Evolutionary conservation across 2,113 vertebrate genomes (phyloP), one percentile per base, ranked within the genome.

Genomic region (Daboia siamensis): DNA sequence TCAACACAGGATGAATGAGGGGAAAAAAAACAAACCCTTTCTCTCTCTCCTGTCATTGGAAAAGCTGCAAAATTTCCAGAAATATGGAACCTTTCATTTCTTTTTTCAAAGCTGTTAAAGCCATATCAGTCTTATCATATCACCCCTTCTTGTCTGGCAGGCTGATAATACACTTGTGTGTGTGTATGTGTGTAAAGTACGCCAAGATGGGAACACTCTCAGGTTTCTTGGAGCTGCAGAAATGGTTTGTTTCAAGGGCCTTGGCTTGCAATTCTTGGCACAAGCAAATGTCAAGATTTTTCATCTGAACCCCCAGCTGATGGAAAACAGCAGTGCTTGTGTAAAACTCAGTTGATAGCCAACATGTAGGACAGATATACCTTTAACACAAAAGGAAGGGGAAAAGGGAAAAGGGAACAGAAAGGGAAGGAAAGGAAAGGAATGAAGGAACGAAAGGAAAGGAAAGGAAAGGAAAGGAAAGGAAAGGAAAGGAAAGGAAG

Each of bases 201-300:
- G 26, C 87, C 55, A 88, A 92, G 74, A 91, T 86, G 87, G 80
- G 90, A 93, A 90, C 4, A 24, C 93, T 64, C 90, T 91, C 87
- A 12, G 56, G 74, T 88, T 91, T 93, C 90, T 91, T 59, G 20
- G 33, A 64, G 87, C 74, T 93, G 93, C 56, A 93, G 93, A 91
- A 93, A 93, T 93, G 90, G 87, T 93, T 91, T 93, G 69, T 93
- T 93, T 91, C 90, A 91, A 91, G 56, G 17, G n/a, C 55, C 87
- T 80, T 85, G 87, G 93, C 90, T 54, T n/a, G n/a, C 44, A 46
- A 86, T 48, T 89, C 33, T 91, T 89, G 93, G 93, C 93, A 91
- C 90, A 91, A 86, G 90, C 51, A 89, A 90, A 89, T 64, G 93
- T 89, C 87, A 64, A 61, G 93, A 85, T 89, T 91, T 89, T 61